Conservation (phyloP, 2,113 vertebrate genomes). For the Cacatua alba region DNA sequence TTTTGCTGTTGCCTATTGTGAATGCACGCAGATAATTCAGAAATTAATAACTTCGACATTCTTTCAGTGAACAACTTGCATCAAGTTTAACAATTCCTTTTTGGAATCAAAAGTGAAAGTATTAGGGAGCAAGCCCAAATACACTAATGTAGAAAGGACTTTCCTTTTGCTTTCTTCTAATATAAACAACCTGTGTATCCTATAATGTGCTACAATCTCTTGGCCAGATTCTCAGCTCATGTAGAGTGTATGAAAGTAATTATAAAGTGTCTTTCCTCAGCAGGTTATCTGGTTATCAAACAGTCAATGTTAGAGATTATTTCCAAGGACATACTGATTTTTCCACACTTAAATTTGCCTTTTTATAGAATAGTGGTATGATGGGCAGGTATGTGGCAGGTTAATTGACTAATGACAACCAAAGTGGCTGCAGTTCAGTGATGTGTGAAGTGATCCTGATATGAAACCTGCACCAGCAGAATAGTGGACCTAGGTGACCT, state of each 20-base stretch:
- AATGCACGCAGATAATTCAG: not conserved
- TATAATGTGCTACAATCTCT: not conserved
- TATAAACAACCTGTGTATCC: not conserved
- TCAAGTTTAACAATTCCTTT: not conserved
- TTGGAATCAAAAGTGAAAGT: not conserved
- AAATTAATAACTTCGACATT: not conserved
- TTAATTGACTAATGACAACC: not conserved
- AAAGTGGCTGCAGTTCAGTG: not conserved
- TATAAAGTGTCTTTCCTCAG: not conserved
- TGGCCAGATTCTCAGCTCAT: not conserved
- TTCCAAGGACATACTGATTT: conserved; percentile 13
- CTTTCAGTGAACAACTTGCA: not conserved
- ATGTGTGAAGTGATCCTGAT: not conserved
- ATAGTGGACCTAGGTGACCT: not conserved
- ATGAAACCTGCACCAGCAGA: not conserved
- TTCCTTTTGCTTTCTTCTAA: not conserved
- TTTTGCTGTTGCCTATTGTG: not conserved
- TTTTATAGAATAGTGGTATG: not conserved
- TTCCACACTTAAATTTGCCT: not conserved
- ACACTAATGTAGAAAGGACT: not conserved
- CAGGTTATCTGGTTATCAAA: not conserved
- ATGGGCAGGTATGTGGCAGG: not conserved
- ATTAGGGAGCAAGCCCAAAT: not conserved
- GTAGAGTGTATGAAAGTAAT: not conserved
- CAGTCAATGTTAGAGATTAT: not conserved